Percentiles rank a stretch among this genome's conserved stretches.
Conservation (phyloP, 92 coral and sea anemone species). For the Palythoa grandis region DNA sequence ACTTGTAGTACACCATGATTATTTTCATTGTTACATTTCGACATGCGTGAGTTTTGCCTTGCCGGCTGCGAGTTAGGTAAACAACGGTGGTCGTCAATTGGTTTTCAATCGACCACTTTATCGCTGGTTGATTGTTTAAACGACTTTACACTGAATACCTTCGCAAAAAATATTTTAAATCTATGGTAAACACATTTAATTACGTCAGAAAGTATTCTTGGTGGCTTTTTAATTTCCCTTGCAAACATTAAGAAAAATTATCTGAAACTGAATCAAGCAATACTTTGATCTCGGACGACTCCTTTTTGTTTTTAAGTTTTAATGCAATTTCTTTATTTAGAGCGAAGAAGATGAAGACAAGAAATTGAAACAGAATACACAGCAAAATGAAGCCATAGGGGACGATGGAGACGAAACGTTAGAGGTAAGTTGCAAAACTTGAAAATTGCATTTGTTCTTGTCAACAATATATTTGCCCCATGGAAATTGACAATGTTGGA, state of each 20-base stretch:
- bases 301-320: not conserved
- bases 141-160: not conserved
- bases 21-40: not conserved
- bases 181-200: not conserved
- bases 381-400: constrained; percentile 84
- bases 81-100: constrained; percentile 14
- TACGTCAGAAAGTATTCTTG: not conserved
- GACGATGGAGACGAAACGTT: constrained; percentile 63
- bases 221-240: not conserved
- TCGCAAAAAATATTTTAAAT: not conserved
- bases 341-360: constrained; percentile 91
- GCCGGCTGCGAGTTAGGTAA: constrained; percentile 2
- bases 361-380: constrained; percentile 84
- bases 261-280: not conserved
- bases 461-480: not conserved
- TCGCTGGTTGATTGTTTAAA: constrained; percentile 23
- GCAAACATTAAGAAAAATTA: not conserved
- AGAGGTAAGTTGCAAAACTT: constrained; percentile 58
- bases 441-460: not conserved
- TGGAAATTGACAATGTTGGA: constrained; percentile 8
- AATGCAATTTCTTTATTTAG: constrained; percentile 45
- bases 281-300: not conserved
- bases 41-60: constrained; percentile 14
- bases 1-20: not conserved
- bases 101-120: constrained; percentile 44